Evolutionary conservation across 2,113 vertebrate genomes (phyloP).

Genomic region (Neopipo cinnamomea): DNA sequence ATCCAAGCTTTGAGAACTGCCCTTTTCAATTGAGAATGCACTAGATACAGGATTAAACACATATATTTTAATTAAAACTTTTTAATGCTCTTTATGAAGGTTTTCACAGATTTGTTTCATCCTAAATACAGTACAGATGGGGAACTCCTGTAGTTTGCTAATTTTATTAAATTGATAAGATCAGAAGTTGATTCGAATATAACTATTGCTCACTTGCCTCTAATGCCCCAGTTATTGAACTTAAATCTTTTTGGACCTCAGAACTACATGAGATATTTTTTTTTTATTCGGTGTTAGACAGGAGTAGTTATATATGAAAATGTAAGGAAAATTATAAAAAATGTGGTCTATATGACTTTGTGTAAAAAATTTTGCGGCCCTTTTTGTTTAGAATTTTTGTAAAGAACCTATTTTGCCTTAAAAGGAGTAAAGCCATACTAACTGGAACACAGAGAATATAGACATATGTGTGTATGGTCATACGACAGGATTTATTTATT

Average conservation of each 20-base stretch:
- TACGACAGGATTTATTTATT: slow-evolving; percentile 7
- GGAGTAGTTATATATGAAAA: background rate
- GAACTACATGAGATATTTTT: background rate
- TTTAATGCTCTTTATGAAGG: background rate
- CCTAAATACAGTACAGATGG: background rate
- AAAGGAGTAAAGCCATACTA: background rate
- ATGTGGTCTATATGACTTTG: background rate
- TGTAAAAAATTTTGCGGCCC: background rate
- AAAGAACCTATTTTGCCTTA: background rate
- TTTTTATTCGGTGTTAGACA: background rate
- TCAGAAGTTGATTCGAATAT: background rate
- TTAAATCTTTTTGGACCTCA: background rate
- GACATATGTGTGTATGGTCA: background rate
- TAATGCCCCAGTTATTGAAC: background rate
- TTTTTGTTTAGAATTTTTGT: background rate
- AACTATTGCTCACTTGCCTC: background rate
- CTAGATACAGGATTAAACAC: background rate
- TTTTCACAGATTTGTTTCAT: background rate
- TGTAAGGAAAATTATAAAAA: background rate
- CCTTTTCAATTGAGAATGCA: background rate
- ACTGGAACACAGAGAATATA: background rate
- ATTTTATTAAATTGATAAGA: background rate
- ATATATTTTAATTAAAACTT: background rate
- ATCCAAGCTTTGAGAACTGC: background rate
- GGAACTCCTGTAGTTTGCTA: background rate